Evolutionary conservation across 2,888 invertebrate genomes (phyloP).

Genomic region (Aleiodes testaceus): DNA sequence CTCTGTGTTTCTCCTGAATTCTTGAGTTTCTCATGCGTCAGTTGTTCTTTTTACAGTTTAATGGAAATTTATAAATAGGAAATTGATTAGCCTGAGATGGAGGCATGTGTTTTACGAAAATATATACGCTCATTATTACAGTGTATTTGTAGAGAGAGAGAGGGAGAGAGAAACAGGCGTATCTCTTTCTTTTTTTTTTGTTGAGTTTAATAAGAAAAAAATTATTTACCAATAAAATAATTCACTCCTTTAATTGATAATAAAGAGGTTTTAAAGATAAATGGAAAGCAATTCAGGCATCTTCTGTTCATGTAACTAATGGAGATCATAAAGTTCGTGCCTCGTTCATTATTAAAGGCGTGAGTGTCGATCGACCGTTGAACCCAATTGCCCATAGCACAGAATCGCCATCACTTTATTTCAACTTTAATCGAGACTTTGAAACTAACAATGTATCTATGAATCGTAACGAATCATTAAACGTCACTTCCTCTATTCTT

Average conservation of each 20-base stretch:
- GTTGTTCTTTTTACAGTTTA: no score
- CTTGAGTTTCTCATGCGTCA: no score
- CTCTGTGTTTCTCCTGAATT: no score
- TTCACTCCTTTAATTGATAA: constrained; percentile 4
- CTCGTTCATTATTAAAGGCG: constrained; percentile 51
- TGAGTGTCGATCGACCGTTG: constrained; percentile 53
- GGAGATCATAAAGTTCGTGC: constrained; percentile 41
- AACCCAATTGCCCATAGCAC: constrained; percentile 51
- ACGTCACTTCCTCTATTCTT: neutral
- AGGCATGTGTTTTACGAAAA: no score
- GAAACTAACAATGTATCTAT: neutral
- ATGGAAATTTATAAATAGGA: no score
- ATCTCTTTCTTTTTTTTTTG: neutral
- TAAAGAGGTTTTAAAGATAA: constrained; percentile 15
- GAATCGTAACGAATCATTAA: neutral
- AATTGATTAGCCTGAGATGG: no score
- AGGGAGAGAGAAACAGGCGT: no score
- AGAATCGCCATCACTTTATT: constrained; percentile 40
- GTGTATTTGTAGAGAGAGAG: neutral
- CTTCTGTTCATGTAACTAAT: constrained; percentile 28
- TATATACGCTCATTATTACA: no score
- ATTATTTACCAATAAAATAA: neutral
- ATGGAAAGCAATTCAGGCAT: constrained; percentile 28
- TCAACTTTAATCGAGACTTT: constrained; percentile 31
- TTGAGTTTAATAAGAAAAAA: neutral